Percentiles rank a stretch among this genome's conserved stretches.
phyloP scores from a whole-genome alignment of 2,113 vertebrate species.

The Thinocorus orbignyianus region DNA sequence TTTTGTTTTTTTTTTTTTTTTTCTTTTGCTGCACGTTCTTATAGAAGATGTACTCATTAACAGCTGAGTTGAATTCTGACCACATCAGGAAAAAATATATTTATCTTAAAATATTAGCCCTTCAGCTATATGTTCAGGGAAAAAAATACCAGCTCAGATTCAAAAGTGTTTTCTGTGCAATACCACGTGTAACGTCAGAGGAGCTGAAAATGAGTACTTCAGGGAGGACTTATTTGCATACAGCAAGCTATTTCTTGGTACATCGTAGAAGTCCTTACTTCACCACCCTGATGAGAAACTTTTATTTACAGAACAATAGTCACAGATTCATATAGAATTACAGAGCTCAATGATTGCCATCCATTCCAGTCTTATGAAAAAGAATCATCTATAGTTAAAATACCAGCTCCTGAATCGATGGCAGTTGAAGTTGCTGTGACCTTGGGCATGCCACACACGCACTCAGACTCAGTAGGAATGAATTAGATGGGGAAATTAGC shows the following conservation, averaged over 20 bases:
- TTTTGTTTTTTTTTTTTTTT: background rate
- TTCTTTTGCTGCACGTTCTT: background rate
- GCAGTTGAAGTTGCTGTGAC: conserved; percentile 3
- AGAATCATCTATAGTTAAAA: conserved; percentile 34
- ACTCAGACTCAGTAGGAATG: background rate
- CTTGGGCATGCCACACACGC: background rate
- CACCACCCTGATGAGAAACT: background rate
- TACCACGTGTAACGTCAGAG: background rate
- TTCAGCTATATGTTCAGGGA: background rate
- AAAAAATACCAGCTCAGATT: background rate
- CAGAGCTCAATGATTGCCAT: conserved; percentile 36
- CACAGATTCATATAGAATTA: conserved; percentile 46
- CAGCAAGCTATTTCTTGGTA: background rate
- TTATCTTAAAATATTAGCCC: background rate
- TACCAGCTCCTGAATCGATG: background rate
- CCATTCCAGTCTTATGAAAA: conserved; percentile 29
- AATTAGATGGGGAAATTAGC: background rate
- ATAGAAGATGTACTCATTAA: background rate
- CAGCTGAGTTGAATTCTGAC: background rate
- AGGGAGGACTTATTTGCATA: background rate
- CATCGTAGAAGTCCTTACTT: background rate
- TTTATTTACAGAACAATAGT: conserved; percentile 61
- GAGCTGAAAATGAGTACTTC: background rate
- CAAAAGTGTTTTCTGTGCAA: background rate
- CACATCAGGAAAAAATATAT: background rate